Base-by-base conservation (phyloP, 2,113 vertebrate genomes). In the Opisthocomus hoazin region DNA sequence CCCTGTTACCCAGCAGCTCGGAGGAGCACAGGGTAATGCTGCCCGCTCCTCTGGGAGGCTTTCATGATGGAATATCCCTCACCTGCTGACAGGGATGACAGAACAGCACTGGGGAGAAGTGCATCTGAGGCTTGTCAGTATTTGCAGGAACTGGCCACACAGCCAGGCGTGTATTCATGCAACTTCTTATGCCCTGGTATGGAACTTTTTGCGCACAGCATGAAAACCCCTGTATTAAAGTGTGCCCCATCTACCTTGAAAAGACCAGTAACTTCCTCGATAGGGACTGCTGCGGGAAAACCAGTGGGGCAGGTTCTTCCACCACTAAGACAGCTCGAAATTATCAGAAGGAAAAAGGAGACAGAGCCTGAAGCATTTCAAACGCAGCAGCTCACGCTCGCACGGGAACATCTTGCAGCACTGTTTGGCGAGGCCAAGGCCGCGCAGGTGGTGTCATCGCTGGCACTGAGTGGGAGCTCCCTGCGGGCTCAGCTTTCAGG, bases 401-500 rank as follows among this genome's bases (percentile, higher is more conserved):
- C 45, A 20, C 15, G 21, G 81, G 60, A 78, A 34, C 27, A 51
- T 17, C 56, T 30, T 43, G 11, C 26, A 36, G 30, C 23, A 23
- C 43, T 48, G 64, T 23, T 78, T 1, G 2, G 0, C 29, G 65
- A 69, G 17, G 20, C 18, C 50, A 88, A 9, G 30, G 41, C 37
- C 24, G 34, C 0, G 2, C 6, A 36, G 8, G 18, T 23, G 32
- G 43, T 7, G 2, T 8, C 50, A 74, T 46, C 12, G 3, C 22
- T 48, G n/a, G n/a, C 36, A 87, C 16, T 1, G 16, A 60, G 50
- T 4, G n/a, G 29, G 22, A 73, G 34, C 39, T 81, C 36, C 39
- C 34, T 26, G 9, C 1, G 15, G 29, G 9, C 11, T 48, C 37
- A 7, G 3, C 30, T 78, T 82, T 23, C 23, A 36, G 5, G 23